Evolutionary conservation across 2,113 vertebrate species (phyloP), one percentile per base, ranked within the genome.

Genomic region (Aythya baeri): DNA sequence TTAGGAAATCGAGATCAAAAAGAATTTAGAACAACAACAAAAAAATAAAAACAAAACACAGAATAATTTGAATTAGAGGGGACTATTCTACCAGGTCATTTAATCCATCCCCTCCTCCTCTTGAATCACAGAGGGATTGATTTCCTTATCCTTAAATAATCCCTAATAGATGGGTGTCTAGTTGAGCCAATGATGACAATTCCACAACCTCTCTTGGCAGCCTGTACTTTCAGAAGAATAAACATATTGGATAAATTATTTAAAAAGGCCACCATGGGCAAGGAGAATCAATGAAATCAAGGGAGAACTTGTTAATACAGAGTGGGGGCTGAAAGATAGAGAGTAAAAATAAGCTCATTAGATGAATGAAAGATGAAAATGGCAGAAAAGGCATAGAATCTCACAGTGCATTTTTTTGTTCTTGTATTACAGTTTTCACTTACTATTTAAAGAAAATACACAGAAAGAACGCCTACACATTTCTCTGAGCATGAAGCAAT

Each of bases 161-260:
- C 95, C 78, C 77, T 94, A 97, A 93, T 94, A 95, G 83, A 96
- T 78, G 92, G 66, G 66, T 87, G 86, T 92, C 93, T 93, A 50
- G 78, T 89, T 92, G 88, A 97, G 91, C 93, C 79, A 91, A 82
- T 96, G 95, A 96, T 95, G 95, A 96, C 95, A 95, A 95, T 97
- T 91, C 94, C 93, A 95, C 68, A 91, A 74, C 91, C 81, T 79
- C 90, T 79, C 72, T 92, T 93, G 89, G 95, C 94, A 95, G 92
- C 34, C 68, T 76, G 61, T 57, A 62, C 79, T 95, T 95, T 91
- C 73, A 93, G 85, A 91, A 90, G 65, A 94, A 96, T 93, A 96
- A 97, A 95, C 88, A 96, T 92, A 91, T 73, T 96, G 93, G 94
- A 94, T 92, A 96, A 91, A 97, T 93, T 96, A 96, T 96, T 96